Conservation (phyloP, 2,888 invertebrate species). For the Erynnis tages region DNA sequence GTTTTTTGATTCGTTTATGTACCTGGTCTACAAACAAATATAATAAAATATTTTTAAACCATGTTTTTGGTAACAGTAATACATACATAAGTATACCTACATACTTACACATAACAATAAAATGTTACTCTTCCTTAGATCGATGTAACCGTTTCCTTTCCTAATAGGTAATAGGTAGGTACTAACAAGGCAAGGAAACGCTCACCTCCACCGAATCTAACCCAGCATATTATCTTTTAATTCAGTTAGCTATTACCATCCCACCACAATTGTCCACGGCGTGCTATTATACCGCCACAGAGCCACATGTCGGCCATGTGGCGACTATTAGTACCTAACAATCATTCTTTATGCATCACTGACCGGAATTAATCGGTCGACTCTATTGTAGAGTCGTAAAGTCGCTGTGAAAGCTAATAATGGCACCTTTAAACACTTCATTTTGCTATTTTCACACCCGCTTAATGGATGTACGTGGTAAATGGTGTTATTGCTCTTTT, state of each 20-base stretch:
- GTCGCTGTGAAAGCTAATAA: neutral
- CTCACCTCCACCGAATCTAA: neutral
- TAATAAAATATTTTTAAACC: no score
- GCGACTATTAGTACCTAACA: conserved; percentile 22
- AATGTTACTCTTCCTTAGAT: no score
- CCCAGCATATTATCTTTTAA: neutral
- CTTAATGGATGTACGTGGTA: neutral
- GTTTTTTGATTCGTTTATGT: no score
- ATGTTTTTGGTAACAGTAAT: no score
- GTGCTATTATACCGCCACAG: conserved; percentile 10
- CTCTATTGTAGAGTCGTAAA: conserved; percentile 5
- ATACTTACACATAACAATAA: no score
- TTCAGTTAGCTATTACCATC: neutral
- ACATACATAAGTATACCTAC: no score
- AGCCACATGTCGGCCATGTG: conserved; percentile 20
- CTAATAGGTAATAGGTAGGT: no score
- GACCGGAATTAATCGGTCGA: conserved; percentile 25
- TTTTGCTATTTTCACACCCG: conserved; percentile 3
- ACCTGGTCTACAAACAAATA: no score
- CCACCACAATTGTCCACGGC: conserved; percentile 12
- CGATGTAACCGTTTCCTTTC: neutral
- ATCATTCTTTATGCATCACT: conserved; percentile 20
- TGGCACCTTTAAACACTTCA: neutral
- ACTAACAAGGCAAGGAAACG: no score
- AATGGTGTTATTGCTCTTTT: neutral